These are phyloP conservation scores for Cephus spinipes DNA, from an alignment of 2,888 invertebrate species.

Conservation along the genomic window DNA sequence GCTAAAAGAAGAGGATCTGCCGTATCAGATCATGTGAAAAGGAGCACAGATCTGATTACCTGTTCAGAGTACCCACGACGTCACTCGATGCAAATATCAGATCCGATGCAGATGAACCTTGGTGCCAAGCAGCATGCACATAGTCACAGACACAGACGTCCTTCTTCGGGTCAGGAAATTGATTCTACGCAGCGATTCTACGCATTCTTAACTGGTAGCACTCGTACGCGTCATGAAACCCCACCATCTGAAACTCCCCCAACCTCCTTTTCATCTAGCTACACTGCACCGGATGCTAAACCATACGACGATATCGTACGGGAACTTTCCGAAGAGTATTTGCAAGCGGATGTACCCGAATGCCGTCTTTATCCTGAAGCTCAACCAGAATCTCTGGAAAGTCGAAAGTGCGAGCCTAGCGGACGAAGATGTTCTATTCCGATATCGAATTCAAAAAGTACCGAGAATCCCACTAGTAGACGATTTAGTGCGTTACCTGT, in stretches of 20 bases:
- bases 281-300: background rate
- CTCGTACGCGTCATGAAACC: background rate
- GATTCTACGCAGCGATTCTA: constrained; percentile 44
- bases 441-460: constrained; percentile 33
- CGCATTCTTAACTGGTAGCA: constrained; percentile 35
- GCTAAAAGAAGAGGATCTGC: constrained; percentile 49
- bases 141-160: constrained; percentile 40
- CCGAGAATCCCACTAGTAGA: constrained; percentile 8
- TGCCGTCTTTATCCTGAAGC: background rate
- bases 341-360: background rate
- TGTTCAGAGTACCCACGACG: constrained; percentile 34
- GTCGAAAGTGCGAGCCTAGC: background rate
- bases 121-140: constrained; percentile 31
- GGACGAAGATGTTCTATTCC: constrained; percentile 53
- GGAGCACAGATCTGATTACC: constrained; percentile 60
- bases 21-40: constrained; percentile 57
- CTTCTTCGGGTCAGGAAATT: constrained; percentile 48
- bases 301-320: background rate
- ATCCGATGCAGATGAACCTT: constrained; percentile 32
- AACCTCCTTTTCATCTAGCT: background rate
- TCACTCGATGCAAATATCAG: constrained; percentile 53
- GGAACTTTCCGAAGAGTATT: background rate
- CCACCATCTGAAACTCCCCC: background rate
- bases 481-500: constrained; percentile 15
- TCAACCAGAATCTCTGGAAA: background rate